These are phyloP conservation scores for Tetramorium simillimum DNA, from an alignment of 1,140 invertebrate genomes.

Conservation along the genomic window DNA sequence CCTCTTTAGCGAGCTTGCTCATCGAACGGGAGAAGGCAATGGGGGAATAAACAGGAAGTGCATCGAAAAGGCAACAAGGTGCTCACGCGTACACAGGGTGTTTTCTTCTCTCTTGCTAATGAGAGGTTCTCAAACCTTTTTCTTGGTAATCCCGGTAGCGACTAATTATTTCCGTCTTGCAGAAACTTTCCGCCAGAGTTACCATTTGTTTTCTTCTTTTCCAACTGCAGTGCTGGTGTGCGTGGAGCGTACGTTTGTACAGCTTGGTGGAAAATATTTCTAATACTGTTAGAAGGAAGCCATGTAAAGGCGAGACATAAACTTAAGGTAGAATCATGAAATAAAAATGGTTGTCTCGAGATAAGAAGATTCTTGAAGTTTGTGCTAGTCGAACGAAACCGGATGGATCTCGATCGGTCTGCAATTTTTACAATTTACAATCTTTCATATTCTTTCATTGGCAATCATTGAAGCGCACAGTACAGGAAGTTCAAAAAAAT, in stretches of 20 bases:
- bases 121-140: constrained; percentile 53
- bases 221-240: not conserved
- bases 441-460: not conserved
- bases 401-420: not conserved
- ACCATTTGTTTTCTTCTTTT: constrained; percentile 57
- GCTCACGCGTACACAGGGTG: constrained; percentile 4
- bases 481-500: not conserved
- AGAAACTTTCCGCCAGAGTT: constrained; percentile 16
- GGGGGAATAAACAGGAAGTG: constrained; percentile 12
- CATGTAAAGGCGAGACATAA: not conserved
- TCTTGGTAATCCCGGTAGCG: not conserved
- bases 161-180: constrained; percentile 65
- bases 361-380: not conserved
- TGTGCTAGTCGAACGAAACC: not conserved
- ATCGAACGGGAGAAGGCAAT: not conserved
- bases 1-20: not conserved
- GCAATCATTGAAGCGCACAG: not conserved
- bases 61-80: constrained; percentile 48
- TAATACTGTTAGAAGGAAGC: not conserved
- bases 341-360: not conserved
- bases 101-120: constrained; percentile 52
- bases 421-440: not conserved
- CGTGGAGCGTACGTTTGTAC: not conserved
- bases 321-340: not conserved
- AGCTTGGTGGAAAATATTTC: constrained; percentile 26